Base-by-base conservation (phyloP, 2,888 invertebrate genomes). In the Nephrocerus scutellatus region DNA sequence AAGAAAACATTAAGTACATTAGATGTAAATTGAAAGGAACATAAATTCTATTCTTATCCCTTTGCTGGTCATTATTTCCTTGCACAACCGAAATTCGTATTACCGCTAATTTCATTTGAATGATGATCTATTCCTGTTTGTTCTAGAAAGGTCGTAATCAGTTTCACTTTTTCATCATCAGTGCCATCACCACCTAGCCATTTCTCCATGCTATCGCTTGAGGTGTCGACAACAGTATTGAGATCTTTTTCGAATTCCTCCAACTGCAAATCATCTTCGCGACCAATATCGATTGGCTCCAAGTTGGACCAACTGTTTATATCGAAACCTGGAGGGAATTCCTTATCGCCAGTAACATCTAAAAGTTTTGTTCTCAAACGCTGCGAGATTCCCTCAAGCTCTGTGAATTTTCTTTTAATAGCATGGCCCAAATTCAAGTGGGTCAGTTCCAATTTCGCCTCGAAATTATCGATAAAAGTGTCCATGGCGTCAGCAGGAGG, bases 341-440 rank as follows among this genome's bases (percentile, higher is more conserved):
- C 72, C 8, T 73, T 70, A 10, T 70, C 70, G 13, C 70, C 72
- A 0, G 77, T 77, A 1, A 79, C 75, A 50, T 75, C 73, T 16
- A 71, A 70, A 22, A 79, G 59, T 12, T 79, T 68, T 6, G 72
- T 68, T 39, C 74, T 69, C 41, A 79, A 59, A 38, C 79, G 68
- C 55, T 76, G 72, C 2, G 77, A 78, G 30, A 79, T 79, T 59
- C 76, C 75, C 51, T 79, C 77, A 21, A 79, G 54, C 58, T 79
- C 79, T 2, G 70, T 72, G 45, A 77, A 73, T 62, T 79, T 79
- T 41, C 77, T 69, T 52, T 79, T 79, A 25, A 70, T 64, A 22
- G 72, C 70, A 43, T 72, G 63, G 21, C 69, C 70, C 13, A 74
- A 54, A 36, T 60, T 61, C 26, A 60, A 44, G 34, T 66, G 62